Percentiles rank a stretch among this genome's conserved stretches.
Conservation (phyloP, 2,888 invertebrate genomes). For the Tetragonula carbonaria region DNA sequence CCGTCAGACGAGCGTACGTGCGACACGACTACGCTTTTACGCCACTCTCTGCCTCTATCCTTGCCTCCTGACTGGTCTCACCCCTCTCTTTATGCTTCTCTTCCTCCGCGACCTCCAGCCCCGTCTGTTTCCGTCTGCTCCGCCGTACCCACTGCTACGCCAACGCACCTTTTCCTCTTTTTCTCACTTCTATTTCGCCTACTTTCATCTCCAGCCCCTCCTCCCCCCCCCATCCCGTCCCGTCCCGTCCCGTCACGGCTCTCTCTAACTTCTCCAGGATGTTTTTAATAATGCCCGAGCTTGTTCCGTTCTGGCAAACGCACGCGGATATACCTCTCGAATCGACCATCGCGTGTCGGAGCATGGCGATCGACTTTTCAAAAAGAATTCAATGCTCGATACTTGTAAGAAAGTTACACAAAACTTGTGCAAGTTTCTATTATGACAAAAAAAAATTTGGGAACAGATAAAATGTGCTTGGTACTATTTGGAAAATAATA, state of each 20-base stretch:
- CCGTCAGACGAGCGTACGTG: slow-evolving; percentile 84
- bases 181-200: slow-evolving; percentile 62
- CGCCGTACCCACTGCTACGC: slow-evolving; percentile 28
- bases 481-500: not conserved
- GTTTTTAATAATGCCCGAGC: slow-evolving; percentile 35
- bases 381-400: too few relatives aligned
- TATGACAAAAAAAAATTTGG: not conserved
- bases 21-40: slow-evolving; percentile 84
- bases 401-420: not conserved
- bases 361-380: not conserved
- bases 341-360: slow-evolving; percentile 6
- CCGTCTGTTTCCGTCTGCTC: slow-evolving; percentile 41
- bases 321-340: not conserved
- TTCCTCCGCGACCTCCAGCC: slow-evolving; percentile 45
- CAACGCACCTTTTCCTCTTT: slow-evolving; percentile 56
- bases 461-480: not conserved
- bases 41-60: slow-evolving; percentile 75
- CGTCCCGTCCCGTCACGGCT: not conserved
- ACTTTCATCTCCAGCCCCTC: slow-evolving; percentile 62
- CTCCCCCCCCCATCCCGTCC: not conserved
- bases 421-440: too few relatives aligned
- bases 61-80: slow-evolving; percentile 61
- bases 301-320: slow-evolving; percentile 1
- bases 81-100: slow-evolving; percentile 46
- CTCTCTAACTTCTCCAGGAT: slow-evolving; percentile 28